A percentile compares a stretch with the other conserved stretches of the same genome.
Evolutionary conservation across 2,888 invertebrate genomes (phyloP).

Genomic region (Phrixothrix hirtus): DNA sequence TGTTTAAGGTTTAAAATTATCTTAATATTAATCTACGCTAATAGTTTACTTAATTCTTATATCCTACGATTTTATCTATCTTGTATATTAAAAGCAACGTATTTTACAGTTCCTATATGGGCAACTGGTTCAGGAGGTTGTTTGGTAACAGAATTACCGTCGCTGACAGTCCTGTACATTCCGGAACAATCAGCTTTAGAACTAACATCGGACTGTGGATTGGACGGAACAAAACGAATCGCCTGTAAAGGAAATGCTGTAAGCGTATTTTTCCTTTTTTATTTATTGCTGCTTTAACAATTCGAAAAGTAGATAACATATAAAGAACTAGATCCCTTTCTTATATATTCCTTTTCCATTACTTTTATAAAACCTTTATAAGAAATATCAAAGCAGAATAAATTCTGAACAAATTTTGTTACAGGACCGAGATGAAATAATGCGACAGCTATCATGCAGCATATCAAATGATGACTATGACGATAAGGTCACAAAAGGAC

Average conservation of each 20-base stretch:
- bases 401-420: conserved; percentile 35
- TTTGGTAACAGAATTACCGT: conserved; percentile 71
- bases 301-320: conserved; percentile 6
- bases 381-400: no score
- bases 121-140: conserved; percentile 70
- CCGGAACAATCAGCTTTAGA: conserved; percentile 78
- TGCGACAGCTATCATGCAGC: conserved; percentile 63
- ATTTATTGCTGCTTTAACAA: no score
- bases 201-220: conserved; percentile 74
- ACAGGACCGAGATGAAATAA: conserved; percentile 66
- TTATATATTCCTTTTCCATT: conserved; percentile 8
- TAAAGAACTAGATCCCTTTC: conserved; percentile 11
- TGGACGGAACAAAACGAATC: conserved; percentile 72
- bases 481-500: conserved; percentile 36
- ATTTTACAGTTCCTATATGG: conserved; percentile 73
- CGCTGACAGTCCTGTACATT: conserved; percentile 73
- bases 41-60: not conserved
- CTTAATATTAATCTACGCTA: no score
- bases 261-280: no score
- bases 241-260: conserved; percentile 78
- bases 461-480: conserved; percentile 57
- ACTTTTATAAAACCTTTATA: conserved; percentile 2
- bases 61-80: no score
- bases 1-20: no score
- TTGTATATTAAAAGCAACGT: no score